Conservation (phyloP, 1,140 invertebrate species). For the Ceratina calcarata region DNA sequence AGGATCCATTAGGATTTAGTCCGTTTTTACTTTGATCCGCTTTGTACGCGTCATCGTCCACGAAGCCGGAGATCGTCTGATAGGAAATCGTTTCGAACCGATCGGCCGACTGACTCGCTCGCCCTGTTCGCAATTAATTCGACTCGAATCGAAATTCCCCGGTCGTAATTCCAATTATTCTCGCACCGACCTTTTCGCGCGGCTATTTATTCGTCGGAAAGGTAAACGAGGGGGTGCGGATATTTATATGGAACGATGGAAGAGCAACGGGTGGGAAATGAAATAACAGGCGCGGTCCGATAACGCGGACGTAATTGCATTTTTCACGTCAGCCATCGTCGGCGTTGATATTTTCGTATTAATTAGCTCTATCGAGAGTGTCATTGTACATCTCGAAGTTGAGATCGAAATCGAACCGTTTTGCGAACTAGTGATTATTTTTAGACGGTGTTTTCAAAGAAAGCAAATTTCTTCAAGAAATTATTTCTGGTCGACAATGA, state of each 20-base stretch:
- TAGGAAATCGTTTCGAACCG: background rate
- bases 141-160: background rate
- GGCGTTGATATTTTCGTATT: slow-evolving; percentile 3
- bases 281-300: slow-evolving; percentile 7
- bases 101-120: too few relatives aligned
- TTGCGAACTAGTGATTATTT: background rate
- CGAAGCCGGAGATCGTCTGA: background rate
- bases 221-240: background rate
- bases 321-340: slow-evolving; percentile 1
- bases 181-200: too few relatives aligned
- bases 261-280: slow-evolving; percentile 8
- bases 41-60: background rate
- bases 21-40: slow-evolving; percentile 2
- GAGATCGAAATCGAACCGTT: background rate
- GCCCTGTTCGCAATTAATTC: background rate
- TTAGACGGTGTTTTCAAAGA: too few relatives aligned
- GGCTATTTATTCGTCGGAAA: background rate
- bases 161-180: too few relatives aligned
- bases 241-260: background rate
- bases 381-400: background rate
- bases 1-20: background rate
- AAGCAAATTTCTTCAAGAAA: too few relatives aligned
- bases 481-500: too few relatives aligned
- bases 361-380: background rate
- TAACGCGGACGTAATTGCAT: slow-evolving; percentile 4